Evolutionary conservation across 2,113 vertebrate genomes (phyloP).

Genomic region (Theristicus caerulescens): DNA sequence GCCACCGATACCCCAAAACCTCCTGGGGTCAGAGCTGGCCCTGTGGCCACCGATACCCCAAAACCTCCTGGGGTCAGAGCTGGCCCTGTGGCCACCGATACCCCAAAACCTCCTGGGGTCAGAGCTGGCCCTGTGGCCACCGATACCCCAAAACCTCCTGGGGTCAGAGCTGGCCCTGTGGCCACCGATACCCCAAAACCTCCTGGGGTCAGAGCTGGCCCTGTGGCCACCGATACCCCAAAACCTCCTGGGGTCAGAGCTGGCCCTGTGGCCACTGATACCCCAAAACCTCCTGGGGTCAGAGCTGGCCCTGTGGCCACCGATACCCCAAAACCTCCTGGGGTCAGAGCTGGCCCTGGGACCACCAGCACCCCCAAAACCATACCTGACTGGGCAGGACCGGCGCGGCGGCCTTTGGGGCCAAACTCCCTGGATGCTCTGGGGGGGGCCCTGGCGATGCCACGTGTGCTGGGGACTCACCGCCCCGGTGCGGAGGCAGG

Average conservation of each 20-base stretch:
- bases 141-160: not conserved
- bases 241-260: not conserved
- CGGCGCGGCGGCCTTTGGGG: accelerated
- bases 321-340: too few relatives aligned
- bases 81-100: not conserved
- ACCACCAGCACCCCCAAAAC: not conserved
- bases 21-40: accelerated
- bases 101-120: not conserved
- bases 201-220: too few relatives aligned
- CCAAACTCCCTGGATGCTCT: accelerated
- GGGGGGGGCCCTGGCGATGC: not conserved
- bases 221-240: too few relatives aligned
- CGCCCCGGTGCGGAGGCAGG: not conserved
- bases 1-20: too few relatives aligned
- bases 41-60: not conserved
- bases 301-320: too few relatives aligned
- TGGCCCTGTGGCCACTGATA: not conserved
- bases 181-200: too few relatives aligned
- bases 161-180: not conserved
- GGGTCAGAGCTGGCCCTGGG: accelerated
- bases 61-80: accelerated
- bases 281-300: too few relatives aligned
- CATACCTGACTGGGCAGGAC: not conserved
- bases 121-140: accelerated
- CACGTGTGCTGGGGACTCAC: not conserved